These are phyloP conservation scores for Ptilodon capucinus DNA, from an alignment of 2,888 invertebrate genomes.

Conservation along the genomic window DNA sequence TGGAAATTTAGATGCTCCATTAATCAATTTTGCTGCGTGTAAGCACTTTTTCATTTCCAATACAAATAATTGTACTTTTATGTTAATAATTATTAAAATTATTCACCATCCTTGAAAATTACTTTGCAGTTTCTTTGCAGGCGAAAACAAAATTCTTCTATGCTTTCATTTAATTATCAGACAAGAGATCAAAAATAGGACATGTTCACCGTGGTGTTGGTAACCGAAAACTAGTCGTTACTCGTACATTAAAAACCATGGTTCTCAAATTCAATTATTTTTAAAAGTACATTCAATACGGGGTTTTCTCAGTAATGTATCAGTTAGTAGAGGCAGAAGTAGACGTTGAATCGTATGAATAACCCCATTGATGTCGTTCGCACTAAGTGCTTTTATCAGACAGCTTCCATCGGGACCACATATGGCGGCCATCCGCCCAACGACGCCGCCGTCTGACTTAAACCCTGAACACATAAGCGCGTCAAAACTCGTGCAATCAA, in stretches of 20 bases:
- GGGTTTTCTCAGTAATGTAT: slow-evolving; percentile 27
- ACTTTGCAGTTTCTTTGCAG: too few relatives aligned
- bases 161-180: too few relatives aligned
- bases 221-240: too few relatives aligned
- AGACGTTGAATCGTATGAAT: slow-evolving; percentile 22
- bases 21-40: slow-evolving; percentile 7
- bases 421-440: slow-evolving; percentile 26
- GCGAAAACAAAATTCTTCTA: too few relatives aligned
- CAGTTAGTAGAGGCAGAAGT: slow-evolving; percentile 10
- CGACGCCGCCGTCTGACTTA: slow-evolving; percentile 1
- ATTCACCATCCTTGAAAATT: too few relatives aligned
- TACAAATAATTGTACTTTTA: background rate
- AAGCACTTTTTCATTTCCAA: background rate
- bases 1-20: slow-evolving; percentile 21
- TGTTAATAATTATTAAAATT: too few relatives aligned
- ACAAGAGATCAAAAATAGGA: too few relatives aligned
- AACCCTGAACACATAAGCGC: too few relatives aligned
- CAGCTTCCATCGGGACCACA: slow-evolving; percentile 27
- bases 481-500: too few relatives aligned
- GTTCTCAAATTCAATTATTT: background rate
- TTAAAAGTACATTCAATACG: slow-evolving; percentile 5
- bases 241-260: background rate
- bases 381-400: slow-evolving; percentile 31
- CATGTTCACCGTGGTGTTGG: too few relatives aligned
- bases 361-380: slow-evolving; percentile 25